Percentiles rank a stretch among this genome's conserved stretches.
These are phyloP conservation scores for Daphoenositta chrysoptera DNA, from an alignment of 2,113 vertebrate genomes.

Conservation along the genomic window DNA sequence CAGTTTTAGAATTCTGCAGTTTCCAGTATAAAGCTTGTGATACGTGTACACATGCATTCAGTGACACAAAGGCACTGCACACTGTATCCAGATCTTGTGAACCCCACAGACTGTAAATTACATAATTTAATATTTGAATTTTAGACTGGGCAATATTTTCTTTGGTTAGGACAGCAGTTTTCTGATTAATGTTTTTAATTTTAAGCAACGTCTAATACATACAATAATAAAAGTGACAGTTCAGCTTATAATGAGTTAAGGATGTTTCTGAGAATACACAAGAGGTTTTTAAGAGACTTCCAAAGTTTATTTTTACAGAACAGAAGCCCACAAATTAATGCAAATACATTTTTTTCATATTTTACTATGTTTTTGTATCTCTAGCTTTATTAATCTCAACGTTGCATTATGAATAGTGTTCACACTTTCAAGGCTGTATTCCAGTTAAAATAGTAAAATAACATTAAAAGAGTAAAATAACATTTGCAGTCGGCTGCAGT, in stretches of 20 bases:
- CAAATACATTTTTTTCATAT: slow-evolving; percentile 58
- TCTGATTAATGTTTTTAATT: slow-evolving; percentile 86
- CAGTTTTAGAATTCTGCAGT: not conserved
- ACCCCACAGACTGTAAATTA: slow-evolving; percentile 25
- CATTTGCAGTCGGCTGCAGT: not conserved
- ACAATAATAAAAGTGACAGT: slow-evolving; percentile 79
- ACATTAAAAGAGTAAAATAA: not conserved
- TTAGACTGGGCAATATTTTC: slow-evolving; percentile 72
- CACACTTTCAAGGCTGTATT: not conserved
- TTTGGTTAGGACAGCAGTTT: slow-evolving; percentile 71
- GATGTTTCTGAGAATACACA: slow-evolving; percentile 67
- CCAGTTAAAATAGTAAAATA: slow-evolving; percentile 1
- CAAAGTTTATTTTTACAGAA: slow-evolving; percentile 63
- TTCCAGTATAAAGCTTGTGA: not conserved
- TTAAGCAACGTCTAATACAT: slow-evolving; percentile 73
- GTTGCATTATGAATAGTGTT: not conserved
- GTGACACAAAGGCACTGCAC: not conserved
- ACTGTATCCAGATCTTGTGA: not conserved
- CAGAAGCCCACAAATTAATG: slow-evolving; percentile 61
- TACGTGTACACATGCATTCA: not conserved
- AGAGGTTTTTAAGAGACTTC: slow-evolving; percentile 61
- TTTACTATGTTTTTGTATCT: slow-evolving; percentile 22
- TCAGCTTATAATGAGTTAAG: slow-evolving; percentile 75
- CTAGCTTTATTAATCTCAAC: slow-evolving; percentile 27
- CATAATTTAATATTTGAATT: slow-evolving; percentile 78